phyloP scores from a whole-genome alignment of 2,888 invertebrate genomes.

The Embidobia sp. region DNA sequence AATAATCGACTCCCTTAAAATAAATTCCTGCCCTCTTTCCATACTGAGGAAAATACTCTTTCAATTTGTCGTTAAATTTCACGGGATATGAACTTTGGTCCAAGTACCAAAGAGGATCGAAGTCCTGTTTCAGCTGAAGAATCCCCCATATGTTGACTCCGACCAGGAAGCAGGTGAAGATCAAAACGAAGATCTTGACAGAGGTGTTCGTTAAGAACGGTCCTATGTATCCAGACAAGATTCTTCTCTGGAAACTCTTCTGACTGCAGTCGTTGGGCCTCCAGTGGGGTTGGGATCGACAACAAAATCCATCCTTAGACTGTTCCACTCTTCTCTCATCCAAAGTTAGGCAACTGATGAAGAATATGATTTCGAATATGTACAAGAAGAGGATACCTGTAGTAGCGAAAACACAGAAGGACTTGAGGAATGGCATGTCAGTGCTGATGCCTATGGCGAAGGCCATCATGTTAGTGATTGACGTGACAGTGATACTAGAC shows the following conservation, averaged over 20 bases:
- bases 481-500: constrained; percentile 81
- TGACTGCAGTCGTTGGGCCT: constrained; percentile 81
- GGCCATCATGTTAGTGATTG: constrained; percentile 82
- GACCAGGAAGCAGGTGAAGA: constrained; percentile 75
- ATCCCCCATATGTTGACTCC: constrained; percentile 78
- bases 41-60: constrained; percentile 76
- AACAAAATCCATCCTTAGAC: constrained; percentile 77
- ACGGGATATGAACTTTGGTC: constrained; percentile 79
- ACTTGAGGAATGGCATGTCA: constrained; percentile 82
- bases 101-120: constrained; percentile 80
- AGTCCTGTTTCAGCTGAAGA: constrained; percentile 78
- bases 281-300: constrained; percentile 73
- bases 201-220: constrained; percentile 78
- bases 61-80: constrained; percentile 76
- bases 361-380: constrained; percentile 81
- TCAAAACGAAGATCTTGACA: constrained; percentile 78
- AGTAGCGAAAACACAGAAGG: constrained; percentile 82
- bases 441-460: constrained; percentile 82
- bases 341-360: constrained; percentile 81
- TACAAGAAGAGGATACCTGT: constrained; percentile 82
- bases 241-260: constrained; percentile 76
- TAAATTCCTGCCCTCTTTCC: constrained; percentile 78
- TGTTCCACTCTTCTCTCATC: constrained; percentile 80
- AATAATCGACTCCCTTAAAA: constrained; percentile 78
- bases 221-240: constrained; percentile 80